These are phyloP conservation scores for Zeugodacus cucurbitae DNA, from an alignment of 1,140 invertebrate genomes.

Conservation along the genomic window DNA sequence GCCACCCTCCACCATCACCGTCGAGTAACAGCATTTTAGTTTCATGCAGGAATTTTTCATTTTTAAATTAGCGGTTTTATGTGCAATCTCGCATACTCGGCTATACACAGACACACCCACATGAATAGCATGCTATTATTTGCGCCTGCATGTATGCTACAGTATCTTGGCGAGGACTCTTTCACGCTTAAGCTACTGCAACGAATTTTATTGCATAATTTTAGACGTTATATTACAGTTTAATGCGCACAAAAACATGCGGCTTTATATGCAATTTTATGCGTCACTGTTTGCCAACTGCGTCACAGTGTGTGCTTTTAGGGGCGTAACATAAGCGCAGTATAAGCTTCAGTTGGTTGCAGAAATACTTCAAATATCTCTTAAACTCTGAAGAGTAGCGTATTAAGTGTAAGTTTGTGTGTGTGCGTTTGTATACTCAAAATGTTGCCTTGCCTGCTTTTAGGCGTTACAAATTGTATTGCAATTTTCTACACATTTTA, in stretches of 20 bases:
- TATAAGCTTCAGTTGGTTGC: neutral
- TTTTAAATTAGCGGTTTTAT: slow-evolving; percentile 65
- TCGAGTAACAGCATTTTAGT: neutral
- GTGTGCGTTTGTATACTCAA: neutral
- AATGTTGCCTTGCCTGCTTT: neutral
- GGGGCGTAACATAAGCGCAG: too few species aligned
- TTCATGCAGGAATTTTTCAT: slow-evolving; percentile 47
- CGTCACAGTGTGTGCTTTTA: neutral
- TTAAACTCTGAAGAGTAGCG: neutral
- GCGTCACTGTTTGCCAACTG: neutral
- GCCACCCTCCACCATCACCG: neutral
- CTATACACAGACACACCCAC: neutral
- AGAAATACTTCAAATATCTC: neutral
- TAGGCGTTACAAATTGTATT: slow-evolving; percentile 28
- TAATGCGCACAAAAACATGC: slow-evolving; percentile 51
- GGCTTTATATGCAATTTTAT: slow-evolving; percentile 27
- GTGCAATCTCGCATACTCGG: slow-evolving; percentile 50
- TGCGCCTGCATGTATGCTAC: neutral
- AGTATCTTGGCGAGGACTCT: neutral
- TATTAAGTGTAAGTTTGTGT: neutral
- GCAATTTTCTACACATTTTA: neutral
- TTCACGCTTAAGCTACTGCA: slow-evolving; percentile 20
- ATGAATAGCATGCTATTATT: neutral
- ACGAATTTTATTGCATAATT: slow-evolving; percentile 63
- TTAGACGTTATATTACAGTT: slow-evolving; percentile 63